These are phyloP conservation scores for Andricus curvator DNA, from an alignment of 2,888 invertebrate species.

Conservation along the genomic window DNA sequence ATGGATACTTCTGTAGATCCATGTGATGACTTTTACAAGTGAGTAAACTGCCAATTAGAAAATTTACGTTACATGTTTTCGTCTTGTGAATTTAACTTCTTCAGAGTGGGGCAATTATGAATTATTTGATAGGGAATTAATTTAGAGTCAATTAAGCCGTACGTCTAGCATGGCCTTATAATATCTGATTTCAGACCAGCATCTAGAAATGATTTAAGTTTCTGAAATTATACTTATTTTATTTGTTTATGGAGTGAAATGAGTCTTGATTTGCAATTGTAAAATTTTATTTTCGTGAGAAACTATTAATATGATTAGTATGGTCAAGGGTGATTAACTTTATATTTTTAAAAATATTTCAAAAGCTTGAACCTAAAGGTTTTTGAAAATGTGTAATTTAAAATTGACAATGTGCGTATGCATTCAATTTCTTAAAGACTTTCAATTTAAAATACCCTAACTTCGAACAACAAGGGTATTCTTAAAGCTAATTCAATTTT, in stretches of 20 bases:
- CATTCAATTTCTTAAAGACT: no score
- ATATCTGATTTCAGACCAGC: background rate
- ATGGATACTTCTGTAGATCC: conserved; percentile 87
- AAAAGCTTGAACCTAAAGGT: no score
- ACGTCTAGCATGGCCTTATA: background rate
- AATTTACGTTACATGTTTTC: background rate
- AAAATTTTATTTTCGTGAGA: background rate
- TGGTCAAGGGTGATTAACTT: background rate
- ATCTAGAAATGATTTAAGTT: background rate
- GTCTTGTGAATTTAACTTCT: no score
- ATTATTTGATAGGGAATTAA: no score
- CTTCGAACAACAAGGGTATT: no score
- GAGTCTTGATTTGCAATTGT: background rate
- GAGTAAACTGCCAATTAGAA: conserved; percentile 52
- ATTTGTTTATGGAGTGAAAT: background rate
- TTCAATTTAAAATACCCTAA: no score
- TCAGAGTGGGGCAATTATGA: no score
- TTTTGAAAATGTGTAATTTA: no score
- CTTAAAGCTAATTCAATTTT: no score
- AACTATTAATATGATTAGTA: background rate
- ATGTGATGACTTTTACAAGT: conserved; percentile 90
- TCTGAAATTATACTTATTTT: background rate
- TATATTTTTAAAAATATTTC: no score
- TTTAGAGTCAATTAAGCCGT: background rate
- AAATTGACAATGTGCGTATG: no score